phyloP scores from a whole-genome alignment of 2,888 invertebrate genomes.

The Drosophila cognata region DNA sequence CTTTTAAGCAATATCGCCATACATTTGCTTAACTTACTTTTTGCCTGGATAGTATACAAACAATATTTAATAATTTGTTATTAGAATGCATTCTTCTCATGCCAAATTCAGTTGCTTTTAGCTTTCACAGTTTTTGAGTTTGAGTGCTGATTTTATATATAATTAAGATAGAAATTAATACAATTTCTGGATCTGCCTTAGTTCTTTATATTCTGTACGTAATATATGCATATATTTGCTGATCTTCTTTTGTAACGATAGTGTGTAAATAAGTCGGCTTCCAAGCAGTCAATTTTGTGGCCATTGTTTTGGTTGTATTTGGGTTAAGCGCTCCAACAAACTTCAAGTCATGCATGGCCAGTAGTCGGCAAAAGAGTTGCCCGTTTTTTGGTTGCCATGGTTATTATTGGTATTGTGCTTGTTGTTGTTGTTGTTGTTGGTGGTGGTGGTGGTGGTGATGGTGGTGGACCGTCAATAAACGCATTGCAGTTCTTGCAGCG shows the following conservation, averaged over 20 bases:
- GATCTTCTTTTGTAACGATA: neutral
- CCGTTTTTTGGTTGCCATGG: conserved; percentile 31
- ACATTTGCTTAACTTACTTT: neutral
- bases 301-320: conserved; percentile 55
- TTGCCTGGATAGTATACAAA: neutral
- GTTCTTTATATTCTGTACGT: neutral
- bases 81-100: neutral
- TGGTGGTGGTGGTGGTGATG: conserved; percentile 32
- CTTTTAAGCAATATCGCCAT: neutral
- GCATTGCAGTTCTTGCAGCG: conserved; percentile 51
- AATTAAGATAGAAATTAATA: neutral
- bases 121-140: neutral
- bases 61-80: neutral
- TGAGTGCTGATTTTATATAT: neutral
- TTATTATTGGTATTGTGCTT: conserved; percentile 17
- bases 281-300: neutral
- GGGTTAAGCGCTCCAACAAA: conserved; percentile 76
- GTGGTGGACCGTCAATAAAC: conserved; percentile 38
- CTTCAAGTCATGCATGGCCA: conserved; percentile 72
- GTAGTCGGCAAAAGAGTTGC: conserved; percentile 52
- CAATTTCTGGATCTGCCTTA: too few relatives aligned
- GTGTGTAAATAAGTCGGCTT: conserved; percentile 6
- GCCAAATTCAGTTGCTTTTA: neutral
- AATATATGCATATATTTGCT: neutral
- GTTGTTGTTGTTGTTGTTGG: conserved; percentile 6